These are phyloP conservation scores for Saccostrea glomerata DNA, from an alignment of 1,140 invertebrate species.

Conservation along the genomic window DNA sequence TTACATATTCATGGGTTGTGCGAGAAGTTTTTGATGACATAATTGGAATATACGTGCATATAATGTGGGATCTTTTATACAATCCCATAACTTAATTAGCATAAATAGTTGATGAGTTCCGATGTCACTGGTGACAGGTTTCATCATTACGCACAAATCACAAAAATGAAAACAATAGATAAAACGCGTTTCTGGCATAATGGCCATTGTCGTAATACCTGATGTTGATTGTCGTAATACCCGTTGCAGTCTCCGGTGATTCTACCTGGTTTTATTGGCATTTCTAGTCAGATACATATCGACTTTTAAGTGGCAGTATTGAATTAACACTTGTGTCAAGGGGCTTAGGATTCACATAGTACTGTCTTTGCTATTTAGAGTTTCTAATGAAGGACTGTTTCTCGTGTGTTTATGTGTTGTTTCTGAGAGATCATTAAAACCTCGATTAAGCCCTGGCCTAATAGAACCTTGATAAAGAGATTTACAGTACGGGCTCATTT, in stretches of 20 bases:
- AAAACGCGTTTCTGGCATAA: not conserved
- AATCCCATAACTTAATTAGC: slow-evolving; percentile 5
- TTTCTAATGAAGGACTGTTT: not conserved
- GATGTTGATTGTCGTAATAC: not conserved
- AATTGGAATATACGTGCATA: not conserved
- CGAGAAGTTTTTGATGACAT: slow-evolving; percentile 9
- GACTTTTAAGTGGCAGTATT: slow-evolving; percentile 14
- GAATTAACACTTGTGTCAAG: not conserved
- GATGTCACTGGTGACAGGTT: not conserved
- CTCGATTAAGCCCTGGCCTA: not conserved
- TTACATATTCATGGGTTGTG: not conserved
- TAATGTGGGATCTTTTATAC: not conserved
- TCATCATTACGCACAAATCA: not conserved
- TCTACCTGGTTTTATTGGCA: not conserved
- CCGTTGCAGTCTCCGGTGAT: not conserved
- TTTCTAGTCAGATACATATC: not conserved
- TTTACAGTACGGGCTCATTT: not conserved
- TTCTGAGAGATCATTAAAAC: not conserved
- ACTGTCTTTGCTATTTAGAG: not conserved
- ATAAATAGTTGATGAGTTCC: slow-evolving; percentile 34
- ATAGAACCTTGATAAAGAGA: not conserved
- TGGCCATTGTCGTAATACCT: not conserved
- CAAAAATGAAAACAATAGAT: not conserved
- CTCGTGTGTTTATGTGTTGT: not conserved
- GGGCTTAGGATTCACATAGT: not conserved